These are phyloP conservation scores for Trachelus iudaicus DNA, from an alignment of 2,888 invertebrate species.

Conservation along the genomic window DNA sequence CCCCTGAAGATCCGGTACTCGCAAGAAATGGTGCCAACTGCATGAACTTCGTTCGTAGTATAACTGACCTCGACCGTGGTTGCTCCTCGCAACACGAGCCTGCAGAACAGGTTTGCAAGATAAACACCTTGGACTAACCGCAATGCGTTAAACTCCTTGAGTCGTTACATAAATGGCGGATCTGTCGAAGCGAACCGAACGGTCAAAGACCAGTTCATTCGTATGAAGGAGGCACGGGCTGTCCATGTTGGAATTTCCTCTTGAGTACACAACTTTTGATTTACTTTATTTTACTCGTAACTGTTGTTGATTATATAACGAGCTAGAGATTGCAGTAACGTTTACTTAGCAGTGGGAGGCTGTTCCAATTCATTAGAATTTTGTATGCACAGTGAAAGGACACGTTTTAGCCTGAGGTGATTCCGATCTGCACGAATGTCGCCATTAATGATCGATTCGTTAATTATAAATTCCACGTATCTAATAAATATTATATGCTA, in stretches of 20 bases:
- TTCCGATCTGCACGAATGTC: background rate
- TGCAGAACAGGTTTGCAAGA: conserved; percentile 75
- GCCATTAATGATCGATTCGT: background rate
- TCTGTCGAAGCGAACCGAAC: background rate
- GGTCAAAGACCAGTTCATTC: background rate
- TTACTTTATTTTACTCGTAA: background rate
- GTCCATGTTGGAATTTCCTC: background rate
- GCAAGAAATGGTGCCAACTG: conserved; percentile 71
- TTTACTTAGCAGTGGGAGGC: background rate
- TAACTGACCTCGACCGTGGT: conserved; percentile 74
- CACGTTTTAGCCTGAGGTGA: background rate
- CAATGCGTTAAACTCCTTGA: background rate
- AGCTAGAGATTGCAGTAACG: background rate
- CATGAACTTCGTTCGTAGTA: conserved; percentile 79
- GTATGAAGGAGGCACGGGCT: background rate
- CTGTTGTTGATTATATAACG: background rate
- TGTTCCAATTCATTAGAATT: background rate
- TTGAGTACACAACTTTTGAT: background rate
- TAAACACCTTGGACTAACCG: background rate
- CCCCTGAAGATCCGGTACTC: conserved; percentile 67
- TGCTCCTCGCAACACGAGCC: conserved; percentile 68
- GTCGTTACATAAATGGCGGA: background rate
- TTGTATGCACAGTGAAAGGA: background rate
- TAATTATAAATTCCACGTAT: background rate
- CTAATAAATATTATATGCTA: too few relatives aligned